phyloP scores from a whole-genome alignment of 2,797 vertebrate genomes.

The Myiotriccus ornatus region DNA sequence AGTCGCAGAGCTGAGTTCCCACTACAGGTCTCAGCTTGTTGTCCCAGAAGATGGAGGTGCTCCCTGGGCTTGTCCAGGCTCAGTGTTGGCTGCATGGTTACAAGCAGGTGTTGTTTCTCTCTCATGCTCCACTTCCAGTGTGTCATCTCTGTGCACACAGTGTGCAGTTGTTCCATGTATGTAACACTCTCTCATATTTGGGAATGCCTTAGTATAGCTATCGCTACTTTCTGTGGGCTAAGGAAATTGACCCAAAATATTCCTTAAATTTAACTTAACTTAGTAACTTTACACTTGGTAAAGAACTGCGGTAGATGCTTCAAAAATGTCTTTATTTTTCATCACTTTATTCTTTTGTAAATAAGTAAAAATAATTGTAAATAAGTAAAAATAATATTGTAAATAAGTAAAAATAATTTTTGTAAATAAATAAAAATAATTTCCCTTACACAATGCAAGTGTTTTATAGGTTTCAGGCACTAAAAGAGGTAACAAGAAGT shows the following conservation, averaged over 20 bases:
- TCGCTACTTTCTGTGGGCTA: neutral
- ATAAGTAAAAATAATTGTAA: neutral
- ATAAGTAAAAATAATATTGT: neutral
- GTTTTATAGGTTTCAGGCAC: neutral
- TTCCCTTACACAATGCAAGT: neutral
- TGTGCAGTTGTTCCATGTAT: neutral
- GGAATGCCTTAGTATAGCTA: neutral
- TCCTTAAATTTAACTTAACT: neutral
- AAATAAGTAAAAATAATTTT: neutral
- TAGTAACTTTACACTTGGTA: neutral
- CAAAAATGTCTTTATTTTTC: neutral
- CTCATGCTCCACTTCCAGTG: rapidly evolving
- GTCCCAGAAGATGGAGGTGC: neutral
- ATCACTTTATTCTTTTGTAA: neutral
- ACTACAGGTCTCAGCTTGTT: neutral
- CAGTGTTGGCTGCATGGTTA: rapidly evolving
- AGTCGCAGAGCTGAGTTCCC: neutral
- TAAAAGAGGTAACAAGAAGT: neutral
- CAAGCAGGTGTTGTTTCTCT: neutral
- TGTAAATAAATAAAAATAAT: neutral
- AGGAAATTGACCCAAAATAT: neutral
- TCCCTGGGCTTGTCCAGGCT: neutral
- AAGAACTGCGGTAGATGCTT: neutral
- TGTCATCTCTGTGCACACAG: neutral
- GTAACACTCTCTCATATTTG: neutral